Evolutionary conservation across 2,888 invertebrate species (phyloP).

Genomic region (Hypercompe scribonia): DNA sequence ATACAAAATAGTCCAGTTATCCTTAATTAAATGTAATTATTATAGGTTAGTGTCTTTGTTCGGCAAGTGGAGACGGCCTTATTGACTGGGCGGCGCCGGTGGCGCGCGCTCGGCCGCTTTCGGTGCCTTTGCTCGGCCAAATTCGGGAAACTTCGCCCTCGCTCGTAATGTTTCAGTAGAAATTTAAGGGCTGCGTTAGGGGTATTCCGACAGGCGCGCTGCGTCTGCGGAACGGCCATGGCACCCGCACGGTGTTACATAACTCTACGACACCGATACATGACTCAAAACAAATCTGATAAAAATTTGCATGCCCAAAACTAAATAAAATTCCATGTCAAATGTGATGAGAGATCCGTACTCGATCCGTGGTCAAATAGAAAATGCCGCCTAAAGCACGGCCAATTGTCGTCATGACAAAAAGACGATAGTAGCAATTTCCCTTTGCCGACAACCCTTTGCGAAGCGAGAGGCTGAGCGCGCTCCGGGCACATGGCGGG

Average conservation of each 20-base stretch:
- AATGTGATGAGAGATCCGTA: conserved; percentile 38
- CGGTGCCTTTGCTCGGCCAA: conserved; percentile 66
- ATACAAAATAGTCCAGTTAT: conserved; percentile 79
- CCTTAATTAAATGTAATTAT: conserved; percentile 86
- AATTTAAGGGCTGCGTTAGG: conserved; percentile 84
- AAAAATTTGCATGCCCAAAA: conserved; percentile 30
- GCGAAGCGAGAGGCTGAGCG: conserved; percentile 72
- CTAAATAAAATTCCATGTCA: conserved; percentile 38
- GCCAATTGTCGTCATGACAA: conserved; percentile 73
- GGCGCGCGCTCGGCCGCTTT: conserved; percentile 72
- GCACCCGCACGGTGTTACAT: conserved; percentile 69
- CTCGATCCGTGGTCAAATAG: conserved; percentile 55
- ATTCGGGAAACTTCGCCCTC: conserved; percentile 67
- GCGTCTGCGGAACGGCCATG: conserved; percentile 66
- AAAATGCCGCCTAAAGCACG: conserved; percentile 64
- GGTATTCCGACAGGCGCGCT: conserved; percentile 73
- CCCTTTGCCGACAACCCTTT: conserved; percentile 83
- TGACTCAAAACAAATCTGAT: conserved; percentile 51
- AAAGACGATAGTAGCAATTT: conserved; percentile 78
- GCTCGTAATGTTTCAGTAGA: conserved; percentile 70
- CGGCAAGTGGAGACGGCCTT: conserved; percentile 83
- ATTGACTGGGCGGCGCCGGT: conserved; percentile 87
- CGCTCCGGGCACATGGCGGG: conserved; percentile 79
- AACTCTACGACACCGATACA: conserved; percentile 59
- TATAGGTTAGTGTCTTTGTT: conserved; percentile 86